phyloP scores from a whole-genome alignment of 2,888 invertebrate genomes.

The Timandra comae region DNA sequence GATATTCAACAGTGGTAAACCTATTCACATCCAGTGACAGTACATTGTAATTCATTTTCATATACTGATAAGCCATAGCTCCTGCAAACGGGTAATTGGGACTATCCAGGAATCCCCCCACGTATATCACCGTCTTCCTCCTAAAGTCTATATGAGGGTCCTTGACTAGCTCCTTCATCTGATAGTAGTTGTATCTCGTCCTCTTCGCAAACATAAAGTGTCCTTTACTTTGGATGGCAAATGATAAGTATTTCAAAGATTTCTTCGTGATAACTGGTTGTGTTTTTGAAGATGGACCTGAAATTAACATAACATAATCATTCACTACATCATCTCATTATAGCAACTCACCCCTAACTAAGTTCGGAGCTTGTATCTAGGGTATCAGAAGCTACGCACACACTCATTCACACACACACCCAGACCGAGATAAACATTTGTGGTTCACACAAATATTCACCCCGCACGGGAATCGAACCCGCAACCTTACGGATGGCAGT shows the following conservation, averaged over 20 bases:
- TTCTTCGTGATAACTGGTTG: slow-evolving; percentile 38
- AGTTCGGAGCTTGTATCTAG: no score
- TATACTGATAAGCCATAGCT: slow-evolving; percentile 31
- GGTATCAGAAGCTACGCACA: no score
- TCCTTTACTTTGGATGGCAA: slow-evolving; percentile 31
- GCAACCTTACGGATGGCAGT: no score
- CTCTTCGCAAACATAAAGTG: slow-evolving; percentile 17
- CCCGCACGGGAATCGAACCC: no score
- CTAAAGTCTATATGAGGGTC: slow-evolving; percentile 34
- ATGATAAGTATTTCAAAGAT: slow-evolving; percentile 35
- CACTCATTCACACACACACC: no score
- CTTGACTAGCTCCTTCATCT: slow-evolving; percentile 34
- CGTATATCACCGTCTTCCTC: slow-evolving; percentile 44
- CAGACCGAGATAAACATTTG: no score
- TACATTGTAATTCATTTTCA: slow-evolving; percentile 42
- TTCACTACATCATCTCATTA: no score
- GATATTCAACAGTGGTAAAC: slow-evolving; percentile 47
- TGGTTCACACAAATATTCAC: no score
- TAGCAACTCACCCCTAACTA: no score
- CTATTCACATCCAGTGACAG: slow-evolving; percentile 39
- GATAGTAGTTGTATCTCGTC: slow-evolving; percentile 43
- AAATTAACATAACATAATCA: no score
- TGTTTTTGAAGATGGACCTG: slow-evolving; percentile 47
- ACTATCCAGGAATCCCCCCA: slow-evolving; percentile 49
- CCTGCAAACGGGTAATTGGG: slow-evolving; percentile 31